Conservation (phyloP, 2,888 invertebrate genomes). For the Tipula helvola region DNA sequence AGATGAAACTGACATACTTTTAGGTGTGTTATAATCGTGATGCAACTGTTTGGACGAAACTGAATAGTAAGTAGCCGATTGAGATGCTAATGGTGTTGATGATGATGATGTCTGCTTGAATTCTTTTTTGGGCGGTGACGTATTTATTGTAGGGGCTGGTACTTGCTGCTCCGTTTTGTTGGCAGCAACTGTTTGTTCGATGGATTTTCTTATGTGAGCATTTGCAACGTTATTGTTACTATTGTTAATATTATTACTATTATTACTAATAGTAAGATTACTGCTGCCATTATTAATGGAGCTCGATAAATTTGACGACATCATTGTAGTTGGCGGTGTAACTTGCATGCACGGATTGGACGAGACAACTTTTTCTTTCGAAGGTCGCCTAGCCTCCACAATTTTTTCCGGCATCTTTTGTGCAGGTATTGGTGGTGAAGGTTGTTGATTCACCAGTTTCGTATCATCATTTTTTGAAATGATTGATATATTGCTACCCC, state of each 20-base stretch:
- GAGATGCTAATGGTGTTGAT: not conserved
- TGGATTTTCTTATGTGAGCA: not conserved
- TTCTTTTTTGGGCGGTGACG: constrained; percentile 12
- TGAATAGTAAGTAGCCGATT: not conserved
- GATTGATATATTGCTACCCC: not conserved
- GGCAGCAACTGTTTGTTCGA: not conserved
- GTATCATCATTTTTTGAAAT: constrained; percentile 11
- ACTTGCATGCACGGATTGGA: not conserved
- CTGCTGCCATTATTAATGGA: not conserved
- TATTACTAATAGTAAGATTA: not conserved
- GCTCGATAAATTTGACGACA: not conserved
- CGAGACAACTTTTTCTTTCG: not conserved
- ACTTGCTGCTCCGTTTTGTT: not conserved
- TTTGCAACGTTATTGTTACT: not conserved
- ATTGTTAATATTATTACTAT: not conserved
- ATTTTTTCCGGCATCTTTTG: not conserved
- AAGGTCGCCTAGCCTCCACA: not conserved
- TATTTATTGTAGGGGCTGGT: not conserved
- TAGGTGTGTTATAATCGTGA: not conserved
- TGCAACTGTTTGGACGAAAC: not conserved
- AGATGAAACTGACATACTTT: not conserved
- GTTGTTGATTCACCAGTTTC: not conserved
- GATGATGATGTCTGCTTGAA: not conserved
- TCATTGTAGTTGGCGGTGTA: not conserved
- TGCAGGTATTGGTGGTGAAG: not conserved